These are phyloP conservation scores for Canis aureus DNA, from an alignment of 2,113 vertebrate species.

Conservation along the genomic window DNA sequence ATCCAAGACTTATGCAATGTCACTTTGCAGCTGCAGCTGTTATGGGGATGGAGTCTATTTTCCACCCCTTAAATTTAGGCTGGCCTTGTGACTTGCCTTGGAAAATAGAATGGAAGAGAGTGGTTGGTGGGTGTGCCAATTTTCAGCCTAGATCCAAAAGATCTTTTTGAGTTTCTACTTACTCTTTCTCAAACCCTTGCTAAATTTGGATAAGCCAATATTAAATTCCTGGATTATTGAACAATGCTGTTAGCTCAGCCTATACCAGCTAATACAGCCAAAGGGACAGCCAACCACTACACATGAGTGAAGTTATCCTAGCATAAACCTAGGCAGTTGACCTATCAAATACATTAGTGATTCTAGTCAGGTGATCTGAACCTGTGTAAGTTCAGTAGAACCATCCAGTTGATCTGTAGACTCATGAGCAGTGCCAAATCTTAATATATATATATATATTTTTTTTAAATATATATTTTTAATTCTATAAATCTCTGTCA, in stretches of 20 bases:
- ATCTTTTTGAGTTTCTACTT: neutral
- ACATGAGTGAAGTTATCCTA: neutral
- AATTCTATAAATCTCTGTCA: neutral
- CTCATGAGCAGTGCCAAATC: neutral
- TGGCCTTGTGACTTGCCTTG: neutral
- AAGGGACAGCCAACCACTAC: accelerated
- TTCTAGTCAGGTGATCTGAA: neutral
- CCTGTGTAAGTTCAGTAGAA: neutral
- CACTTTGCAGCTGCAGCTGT: neutral
- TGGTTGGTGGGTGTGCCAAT: neutral
- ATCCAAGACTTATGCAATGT: neutral
- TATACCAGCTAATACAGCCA: no score
- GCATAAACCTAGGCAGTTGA: neutral
- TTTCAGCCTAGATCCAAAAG: neutral
- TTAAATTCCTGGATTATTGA: neutral
- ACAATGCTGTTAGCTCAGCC: accelerated
- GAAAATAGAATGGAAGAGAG: neutral
- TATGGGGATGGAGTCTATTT: neutral
- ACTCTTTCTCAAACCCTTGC: neutral
- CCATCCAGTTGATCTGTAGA: neutral
- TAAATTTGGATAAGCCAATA: neutral
- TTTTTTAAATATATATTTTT: neutral
- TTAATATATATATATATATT: no score
- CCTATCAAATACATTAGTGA: neutral
- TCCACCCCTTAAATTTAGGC: neutral